These are phyloP conservation scores for Desmophyllum pertusum DNA, from an alignment of 92 coral and sea anemone species.

Conservation along the genomic window DNA sequence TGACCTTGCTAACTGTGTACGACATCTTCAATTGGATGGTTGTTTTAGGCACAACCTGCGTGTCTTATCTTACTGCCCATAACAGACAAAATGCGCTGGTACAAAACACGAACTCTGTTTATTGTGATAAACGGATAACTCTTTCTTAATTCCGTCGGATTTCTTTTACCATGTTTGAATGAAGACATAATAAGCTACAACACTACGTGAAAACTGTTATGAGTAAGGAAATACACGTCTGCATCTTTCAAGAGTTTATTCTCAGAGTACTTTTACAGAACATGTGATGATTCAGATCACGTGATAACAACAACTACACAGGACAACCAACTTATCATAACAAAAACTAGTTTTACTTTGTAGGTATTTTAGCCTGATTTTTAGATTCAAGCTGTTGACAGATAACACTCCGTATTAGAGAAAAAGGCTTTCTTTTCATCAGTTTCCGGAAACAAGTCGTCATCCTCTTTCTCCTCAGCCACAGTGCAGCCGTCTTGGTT, in stretches of 20 bases:
- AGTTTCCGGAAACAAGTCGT: neutral
- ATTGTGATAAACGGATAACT: no score
- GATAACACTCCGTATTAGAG: neutral
- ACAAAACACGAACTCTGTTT: no score
- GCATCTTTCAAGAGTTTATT: neutral
- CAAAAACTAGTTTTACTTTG: neutral
- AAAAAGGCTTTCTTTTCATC: slow-evolving; percentile 22
- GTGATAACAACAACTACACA: neutral
- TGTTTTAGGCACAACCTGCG: no score
- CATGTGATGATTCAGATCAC: neutral
- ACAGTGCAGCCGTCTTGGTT: neutral
- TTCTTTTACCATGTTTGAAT: no score
- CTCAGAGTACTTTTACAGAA: neutral
- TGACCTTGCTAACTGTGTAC: no score
- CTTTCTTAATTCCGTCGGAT: no score
- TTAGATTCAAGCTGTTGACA: neutral
- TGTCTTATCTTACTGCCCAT: no score
- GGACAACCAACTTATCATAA: neutral
- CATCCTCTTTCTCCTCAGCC: neutral
- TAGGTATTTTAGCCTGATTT: no score
- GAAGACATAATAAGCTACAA: no score
- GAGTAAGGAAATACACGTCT: neutral
- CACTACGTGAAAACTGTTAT: no score
- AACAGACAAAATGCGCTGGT: no score
- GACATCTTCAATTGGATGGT: no score